A percentile compares a stretch with the other conserved stretches of the same genome.
Conservation (phyloP, 1,140 invertebrate species). For the Drosophila lacertosa region DNA sequence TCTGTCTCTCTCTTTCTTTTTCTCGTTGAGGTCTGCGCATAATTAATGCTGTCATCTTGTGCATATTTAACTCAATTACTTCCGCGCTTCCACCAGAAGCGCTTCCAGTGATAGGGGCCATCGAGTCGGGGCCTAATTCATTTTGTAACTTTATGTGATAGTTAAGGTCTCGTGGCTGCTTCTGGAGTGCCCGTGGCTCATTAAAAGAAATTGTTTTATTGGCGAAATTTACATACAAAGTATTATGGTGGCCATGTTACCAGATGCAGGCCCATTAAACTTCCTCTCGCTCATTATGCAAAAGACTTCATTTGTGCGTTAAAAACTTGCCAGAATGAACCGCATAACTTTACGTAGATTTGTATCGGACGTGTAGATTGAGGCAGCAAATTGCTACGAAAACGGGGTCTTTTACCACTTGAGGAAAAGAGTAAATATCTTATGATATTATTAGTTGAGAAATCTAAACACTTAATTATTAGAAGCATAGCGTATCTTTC, state of each 20-base stretch:
- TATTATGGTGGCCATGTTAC: conserved; percentile 78
- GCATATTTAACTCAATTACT: conserved; percentile 82
- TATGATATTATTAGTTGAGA: no score
- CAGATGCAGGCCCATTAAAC: conserved; percentile 60
- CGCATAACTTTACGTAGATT: conserved; percentile 27
- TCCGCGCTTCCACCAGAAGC: conserved; percentile 69
- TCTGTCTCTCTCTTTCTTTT: not conserved
- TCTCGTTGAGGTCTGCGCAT: conserved; percentile 48
- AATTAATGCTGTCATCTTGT: conserved; percentile 82
- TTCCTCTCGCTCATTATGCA: conserved; percentile 39
- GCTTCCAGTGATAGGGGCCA: conserved; percentile 65
- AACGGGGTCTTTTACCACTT: not conserved
- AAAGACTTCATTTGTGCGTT: conserved; percentile 27
- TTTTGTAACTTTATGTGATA: conserved; percentile 77
- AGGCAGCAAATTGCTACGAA: conserved; percentile 12
- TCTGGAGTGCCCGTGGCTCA: conserved; percentile 63
- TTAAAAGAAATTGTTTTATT: conserved; percentile 81
- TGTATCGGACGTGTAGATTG: conserved; percentile 21
- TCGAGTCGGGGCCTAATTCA: conserved; percentile 73
- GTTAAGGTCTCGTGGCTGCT: conserved; percentile 58
- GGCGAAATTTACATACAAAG: conserved; percentile 79
- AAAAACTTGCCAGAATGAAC: conserved; percentile 14
- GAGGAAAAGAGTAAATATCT: no score
- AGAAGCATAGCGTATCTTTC: no score
- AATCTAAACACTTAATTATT: no score